Evolutionary conservation across 2,113 vertebrate genomes (phyloP).

Genomic region (Hipposideros armiger): DNA sequence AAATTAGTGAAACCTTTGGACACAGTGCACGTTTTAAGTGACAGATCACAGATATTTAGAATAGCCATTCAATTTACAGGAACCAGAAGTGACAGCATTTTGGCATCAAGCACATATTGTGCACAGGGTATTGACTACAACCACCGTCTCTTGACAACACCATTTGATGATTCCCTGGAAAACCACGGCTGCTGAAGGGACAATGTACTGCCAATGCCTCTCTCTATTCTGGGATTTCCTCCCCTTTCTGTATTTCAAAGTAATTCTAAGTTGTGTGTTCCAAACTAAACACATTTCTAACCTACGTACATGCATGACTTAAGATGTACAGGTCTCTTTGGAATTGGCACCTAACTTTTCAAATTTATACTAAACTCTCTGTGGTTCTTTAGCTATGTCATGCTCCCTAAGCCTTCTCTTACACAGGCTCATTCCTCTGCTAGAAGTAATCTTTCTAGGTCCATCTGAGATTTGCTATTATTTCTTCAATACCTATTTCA

Average conservation of each 20-base stretch:
- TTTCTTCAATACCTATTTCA: neutral
- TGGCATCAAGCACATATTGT: neutral
- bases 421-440: neutral
- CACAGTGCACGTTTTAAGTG: neutral
- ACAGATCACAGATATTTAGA: conserved; percentile 34
- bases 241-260: neutral
- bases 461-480: neutral
- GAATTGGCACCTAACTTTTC: neutral
- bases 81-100: neutral
- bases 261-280: neutral
- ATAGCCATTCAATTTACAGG: neutral
- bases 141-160: neutral
- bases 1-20: neutral
- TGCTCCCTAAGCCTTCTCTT: neutral
- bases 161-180: neutral
- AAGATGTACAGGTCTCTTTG: neutral
- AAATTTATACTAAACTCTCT: neutral
- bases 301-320: neutral
- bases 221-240: neutral
- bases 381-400: neutral
- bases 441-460: neutral
- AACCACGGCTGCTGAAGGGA: neutral
- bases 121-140: no score
- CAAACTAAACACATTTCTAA: neutral
- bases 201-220: neutral